Conservation (phyloP, 1,140 invertebrate genomes). For the Pseudachorutes palmiensis region DNA sequence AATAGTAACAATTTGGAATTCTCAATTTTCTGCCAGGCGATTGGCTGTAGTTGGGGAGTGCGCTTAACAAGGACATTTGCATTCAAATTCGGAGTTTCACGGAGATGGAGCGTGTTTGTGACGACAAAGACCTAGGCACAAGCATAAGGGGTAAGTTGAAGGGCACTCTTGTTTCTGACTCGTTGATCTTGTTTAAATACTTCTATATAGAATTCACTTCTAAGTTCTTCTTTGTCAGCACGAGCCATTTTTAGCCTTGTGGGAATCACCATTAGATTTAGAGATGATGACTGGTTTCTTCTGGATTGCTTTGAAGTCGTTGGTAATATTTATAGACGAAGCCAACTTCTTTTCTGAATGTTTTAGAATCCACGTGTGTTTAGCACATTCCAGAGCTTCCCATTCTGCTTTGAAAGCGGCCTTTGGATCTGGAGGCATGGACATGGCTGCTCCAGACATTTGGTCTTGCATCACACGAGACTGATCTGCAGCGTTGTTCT, state of each 20-base stretch:
- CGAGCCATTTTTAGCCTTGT: neutral
- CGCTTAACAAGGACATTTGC: too few species aligned
- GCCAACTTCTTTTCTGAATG: constrained; percentile 61
- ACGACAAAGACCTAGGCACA: too few species aligned
- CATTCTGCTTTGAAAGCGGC: constrained; percentile 98
- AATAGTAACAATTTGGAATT: too few species aligned
- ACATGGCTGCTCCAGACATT: constrained; percentile 89
- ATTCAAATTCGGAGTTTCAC: too few species aligned
- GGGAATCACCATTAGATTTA: neutral
- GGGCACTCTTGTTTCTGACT: too few species aligned
- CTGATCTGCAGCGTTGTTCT: constrained; percentile 97
- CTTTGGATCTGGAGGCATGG: constrained; percentile 94
- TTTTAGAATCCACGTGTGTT: constrained; percentile 81
- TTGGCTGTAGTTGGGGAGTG: too few species aligned
- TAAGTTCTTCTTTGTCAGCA: neutral
- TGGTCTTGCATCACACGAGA: constrained; percentile 95
- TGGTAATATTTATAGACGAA: constrained; percentile 31
- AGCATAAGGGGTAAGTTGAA: too few species aligned
- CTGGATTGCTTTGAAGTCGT: neutral
- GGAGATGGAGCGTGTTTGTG: too few species aligned
- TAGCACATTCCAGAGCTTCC: constrained; percentile 94
- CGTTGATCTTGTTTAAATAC: too few species aligned
- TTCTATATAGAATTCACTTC: too few species aligned
- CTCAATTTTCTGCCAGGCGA: too few species aligned
- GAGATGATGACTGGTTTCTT: too few species aligned